A percentile compares a stretch with the other conserved stretches of the same genome.
Conservation (phyloP, 2,888 invertebrate species). For the Carcina quercana region DNA sequence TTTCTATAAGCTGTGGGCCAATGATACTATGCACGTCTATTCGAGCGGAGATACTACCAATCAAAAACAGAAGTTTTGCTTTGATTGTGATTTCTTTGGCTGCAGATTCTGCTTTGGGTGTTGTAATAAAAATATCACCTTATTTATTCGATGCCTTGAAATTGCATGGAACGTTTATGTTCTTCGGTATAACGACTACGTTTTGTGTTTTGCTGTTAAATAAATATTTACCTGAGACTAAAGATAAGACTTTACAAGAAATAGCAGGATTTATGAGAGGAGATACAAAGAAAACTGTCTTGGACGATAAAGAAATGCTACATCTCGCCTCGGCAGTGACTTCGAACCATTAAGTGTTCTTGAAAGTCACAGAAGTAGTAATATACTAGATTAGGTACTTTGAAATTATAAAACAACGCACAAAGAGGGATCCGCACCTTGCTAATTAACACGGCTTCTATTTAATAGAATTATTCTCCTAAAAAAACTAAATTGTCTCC, state of each 20-base stretch:
- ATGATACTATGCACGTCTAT: conserved; percentile 5
- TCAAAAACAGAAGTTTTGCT: conserved; percentile 10
- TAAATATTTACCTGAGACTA: conserved; percentile 5
- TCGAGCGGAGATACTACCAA: conserved; percentile 12
- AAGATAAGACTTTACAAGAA: conserved; percentile 4
- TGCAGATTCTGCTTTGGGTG: conserved; percentile 3
- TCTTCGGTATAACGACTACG: background rate
- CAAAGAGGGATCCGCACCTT: too few species aligned
- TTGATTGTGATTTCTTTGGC: conserved; percentile 3
- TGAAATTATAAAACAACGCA: too few species aligned
- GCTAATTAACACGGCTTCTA: too few species aligned
- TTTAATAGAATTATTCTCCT: too few species aligned
- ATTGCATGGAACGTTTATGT: background rate
- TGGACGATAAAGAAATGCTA: too few species aligned
- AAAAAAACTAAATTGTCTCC: too few species aligned
- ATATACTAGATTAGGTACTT: too few species aligned
- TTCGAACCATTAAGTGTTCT: too few species aligned
- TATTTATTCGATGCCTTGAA: background rate
- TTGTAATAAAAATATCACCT: conserved; percentile 12
- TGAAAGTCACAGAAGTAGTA: too few species aligned
- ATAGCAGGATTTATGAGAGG: conserved; percentile 1
- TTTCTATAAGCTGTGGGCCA: conserved; percentile 10
- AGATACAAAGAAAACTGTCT: too few species aligned
- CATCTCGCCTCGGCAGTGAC: too few species aligned
- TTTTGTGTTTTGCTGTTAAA: background rate